Conservation (phyloP, 2,888 invertebrate genomes). For the Spisula subtruncata region DNA sequence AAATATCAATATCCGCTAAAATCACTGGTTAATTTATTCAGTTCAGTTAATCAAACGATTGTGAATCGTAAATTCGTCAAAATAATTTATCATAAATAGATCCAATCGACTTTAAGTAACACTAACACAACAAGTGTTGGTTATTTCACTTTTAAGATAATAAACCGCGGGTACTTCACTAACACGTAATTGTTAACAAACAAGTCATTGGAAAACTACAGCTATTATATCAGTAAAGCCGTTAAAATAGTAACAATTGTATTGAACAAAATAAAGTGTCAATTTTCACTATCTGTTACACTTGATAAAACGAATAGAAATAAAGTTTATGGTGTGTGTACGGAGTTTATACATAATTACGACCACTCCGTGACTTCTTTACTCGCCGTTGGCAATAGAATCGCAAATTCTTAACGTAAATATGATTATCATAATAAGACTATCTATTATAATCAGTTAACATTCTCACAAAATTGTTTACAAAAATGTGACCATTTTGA, state of each 20-base stretch:
- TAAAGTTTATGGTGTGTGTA: background rate
- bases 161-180: background rate
- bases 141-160: background rate
- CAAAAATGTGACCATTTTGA: background rate
- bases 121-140: background rate
- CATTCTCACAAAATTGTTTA: slow-evolving; percentile 13
- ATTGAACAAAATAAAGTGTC: background rate
- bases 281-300: slow-evolving; percentile 23
- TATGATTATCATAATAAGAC: background rate
- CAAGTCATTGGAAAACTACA: background rate
- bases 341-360: background rate
- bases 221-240: background rate
- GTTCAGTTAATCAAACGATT: background rate
- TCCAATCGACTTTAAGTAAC: background rate
- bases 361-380: background rate
- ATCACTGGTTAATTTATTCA: background rate
- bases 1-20: no score
- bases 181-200: background rate
- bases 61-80: background rate
- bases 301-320: slow-evolving; percentile 3
- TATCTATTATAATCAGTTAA: slow-evolving; percentile 26
- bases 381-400: background rate
- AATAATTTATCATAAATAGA: background rate
- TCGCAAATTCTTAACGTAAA: background rate
- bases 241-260: background rate